phyloP scores from a whole-genome alignment of 2,888 invertebrate genomes.

The Volucella inanis region DNA sequence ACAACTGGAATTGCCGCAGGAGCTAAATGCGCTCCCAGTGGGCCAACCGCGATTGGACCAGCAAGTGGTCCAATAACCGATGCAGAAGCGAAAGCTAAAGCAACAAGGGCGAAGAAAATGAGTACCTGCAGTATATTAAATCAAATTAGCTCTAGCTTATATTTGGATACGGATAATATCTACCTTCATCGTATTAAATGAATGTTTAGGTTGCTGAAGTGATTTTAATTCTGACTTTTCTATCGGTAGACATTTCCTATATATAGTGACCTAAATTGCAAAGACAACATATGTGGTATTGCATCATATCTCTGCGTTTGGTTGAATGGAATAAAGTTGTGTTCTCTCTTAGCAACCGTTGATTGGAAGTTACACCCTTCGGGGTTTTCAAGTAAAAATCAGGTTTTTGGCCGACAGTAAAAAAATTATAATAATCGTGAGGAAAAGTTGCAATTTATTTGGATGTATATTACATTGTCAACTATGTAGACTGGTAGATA shows the following conservation, averaged over 20 bases:
- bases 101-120: conserved; percentile 45
- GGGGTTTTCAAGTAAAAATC: too few species aligned
- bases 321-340: not conserved
- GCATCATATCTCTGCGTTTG: not conserved
- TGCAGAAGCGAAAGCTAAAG: conserved; percentile 36
- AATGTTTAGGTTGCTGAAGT: conserved; percentile 19
- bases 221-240: conserved; percentile 27
- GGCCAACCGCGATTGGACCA: conserved; percentile 2
- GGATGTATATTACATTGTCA: too few species aligned
- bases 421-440: too few species aligned
- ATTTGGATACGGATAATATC: not conserved
- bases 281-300: not conserved
- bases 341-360: too few species aligned
- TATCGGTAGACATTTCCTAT: not conserved
- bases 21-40: conserved; percentile 31
- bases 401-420: too few species aligned
- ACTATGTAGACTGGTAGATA: not conserved
- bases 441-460: too few species aligned
- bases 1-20: conserved; percentile 8
- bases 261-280: conserved; percentile 7
- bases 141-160: not conserved
- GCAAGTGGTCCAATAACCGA: conserved; percentile 45
- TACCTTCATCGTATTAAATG: conserved; percentile 28
- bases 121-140: conserved; percentile 21
- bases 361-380: too few species aligned